phyloP scores from a whole-genome alignment of 2,113 vertebrate genomes.

The Numenius arquata region DNA sequence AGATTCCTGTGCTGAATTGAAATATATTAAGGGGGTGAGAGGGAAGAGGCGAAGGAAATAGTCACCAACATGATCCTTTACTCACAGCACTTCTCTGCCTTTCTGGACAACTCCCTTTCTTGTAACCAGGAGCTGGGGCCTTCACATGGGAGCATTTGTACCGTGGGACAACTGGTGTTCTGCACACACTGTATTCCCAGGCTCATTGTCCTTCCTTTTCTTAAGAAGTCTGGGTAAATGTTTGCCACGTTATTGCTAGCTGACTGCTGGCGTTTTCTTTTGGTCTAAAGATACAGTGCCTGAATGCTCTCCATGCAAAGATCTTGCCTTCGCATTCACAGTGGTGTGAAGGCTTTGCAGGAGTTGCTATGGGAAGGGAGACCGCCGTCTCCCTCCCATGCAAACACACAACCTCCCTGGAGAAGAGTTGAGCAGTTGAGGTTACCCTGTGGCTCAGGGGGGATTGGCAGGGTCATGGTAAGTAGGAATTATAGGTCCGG shows the following conservation, averaged over 20 bases:
- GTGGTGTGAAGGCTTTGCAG: not conserved
- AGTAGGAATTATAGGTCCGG: not conserved
- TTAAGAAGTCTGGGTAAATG: slow-evolving; percentile 31
- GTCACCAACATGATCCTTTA: not conserved
- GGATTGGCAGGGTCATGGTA: not conserved
- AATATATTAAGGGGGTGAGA: not conserved
- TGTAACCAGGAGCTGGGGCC: not conserved
- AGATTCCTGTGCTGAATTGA: not conserved
- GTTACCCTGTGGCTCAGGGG: not conserved
- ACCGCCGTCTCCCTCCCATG: not conserved
- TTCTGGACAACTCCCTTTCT: not conserved
- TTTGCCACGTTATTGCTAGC: not conserved
- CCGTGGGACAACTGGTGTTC: not conserved
- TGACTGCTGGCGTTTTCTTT: not conserved
- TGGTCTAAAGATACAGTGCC: not conserved
- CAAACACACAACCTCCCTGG: not conserved
- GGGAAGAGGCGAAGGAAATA: not conserved
- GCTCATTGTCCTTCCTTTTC: not conserved
- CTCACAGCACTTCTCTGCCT: not conserved
- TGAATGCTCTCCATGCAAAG: not conserved
- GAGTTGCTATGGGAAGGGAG: not conserved
- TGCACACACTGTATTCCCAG: not conserved
- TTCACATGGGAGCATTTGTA: not conserved
- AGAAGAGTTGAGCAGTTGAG: not conserved
- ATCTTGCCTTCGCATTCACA: not conserved